Base-by-base conservation (phyloP, 2,797 vertebrate genomes). In the Margarornis squamiger region DNA sequence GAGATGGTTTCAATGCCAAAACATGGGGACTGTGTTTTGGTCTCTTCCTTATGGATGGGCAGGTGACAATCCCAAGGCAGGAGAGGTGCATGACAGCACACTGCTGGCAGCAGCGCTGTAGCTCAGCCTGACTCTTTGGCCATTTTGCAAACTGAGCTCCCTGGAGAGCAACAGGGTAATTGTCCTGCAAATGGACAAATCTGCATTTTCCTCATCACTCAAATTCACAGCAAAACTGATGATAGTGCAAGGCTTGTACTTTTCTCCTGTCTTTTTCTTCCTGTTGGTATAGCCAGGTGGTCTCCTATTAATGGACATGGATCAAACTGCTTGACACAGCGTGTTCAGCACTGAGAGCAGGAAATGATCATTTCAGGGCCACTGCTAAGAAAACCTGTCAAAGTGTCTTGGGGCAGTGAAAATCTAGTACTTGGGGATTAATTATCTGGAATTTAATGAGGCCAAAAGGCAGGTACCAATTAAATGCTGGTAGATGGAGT, bases 401-500 rank as follows among this genome's bases (percentile, higher is more conserved):
- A 97, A 94, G 85, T 88, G 86, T 95, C 96, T 95, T 84, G 90
- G 86, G 84, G 94, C 87, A 97, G 88, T 75, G 94, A 96, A 97
- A 97, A 94, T 91, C 81, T 95, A 95, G 92, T 96, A 93, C 94
- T 94, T 45, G 24, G 97, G 96, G 96, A 97, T 97, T 97, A 96
- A 97, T 97, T 97, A 96, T 95, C 96, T 89, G 93, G 87, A 96
- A 97, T 95, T 95, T 97, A 97, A 97, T 95, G 92, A 96, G 96
- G 92, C 88, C 90, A 94, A 93, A 96, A 97, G 80, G 92, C 92
- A 85, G 95, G 93, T 95, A 92, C 82, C 91, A 96, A 90, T 94
- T 95, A 91, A 92, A 78, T 63, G 41, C 61, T 79, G 95, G 82
- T 86, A 96, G 93, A 92, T 61, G 78, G 92, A 96, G 84, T 26